Evolutionary conservation across 2,113 vertebrate genomes (phyloP), one percentile per base, ranked within the genome.

Genomic region (Rutilus rutilus): DNA sequence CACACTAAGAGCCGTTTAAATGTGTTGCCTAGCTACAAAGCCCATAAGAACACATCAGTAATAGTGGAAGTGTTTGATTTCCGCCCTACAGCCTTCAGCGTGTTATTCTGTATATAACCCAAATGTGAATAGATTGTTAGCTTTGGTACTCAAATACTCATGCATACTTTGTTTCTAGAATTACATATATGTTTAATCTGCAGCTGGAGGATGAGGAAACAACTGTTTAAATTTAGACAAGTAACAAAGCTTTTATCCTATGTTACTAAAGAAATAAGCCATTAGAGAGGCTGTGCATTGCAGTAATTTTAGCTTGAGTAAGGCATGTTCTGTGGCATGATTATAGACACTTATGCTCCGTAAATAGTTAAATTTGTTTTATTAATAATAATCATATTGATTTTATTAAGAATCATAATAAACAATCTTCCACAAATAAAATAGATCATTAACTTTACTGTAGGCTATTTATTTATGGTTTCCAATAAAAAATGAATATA

Each of bases 1-100:
- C 69, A 73, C 50, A 47, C 79, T 14, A 23, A 83, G 83, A 79
- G 64, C 57, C 52, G 69, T 84, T 89, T 87, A 86, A 83, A 79
- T 69, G 33, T 60, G 85, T 85, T 85, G 77, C 85, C 84, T 87
- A 87, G 82, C 76, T 87, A 88, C 67, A 83, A 81, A 89, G 74
- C 83, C 69, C 54, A 65, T 74, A 75, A 84, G 52, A 86, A 75
- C 74, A 69, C 52, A 78, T 39, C 42, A 21, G 76, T 79, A 83
- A 83, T 64, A 71, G n/a, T 21, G 33, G 27, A 81, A 33, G 78
- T 42, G 62, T 78, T 87, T 78, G 45, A 83, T 85, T 60, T 80
- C 67, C 27, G 11, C 60, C 81, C 62, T 88, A 45, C 64, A 80
- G 54, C 78, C 50, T 54, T 69, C 19, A 75, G 33, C 19, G 39